Conservation (phyloP, 2,113 vertebrate genomes). For the Ptychochromis oligacanthus region DNA sequence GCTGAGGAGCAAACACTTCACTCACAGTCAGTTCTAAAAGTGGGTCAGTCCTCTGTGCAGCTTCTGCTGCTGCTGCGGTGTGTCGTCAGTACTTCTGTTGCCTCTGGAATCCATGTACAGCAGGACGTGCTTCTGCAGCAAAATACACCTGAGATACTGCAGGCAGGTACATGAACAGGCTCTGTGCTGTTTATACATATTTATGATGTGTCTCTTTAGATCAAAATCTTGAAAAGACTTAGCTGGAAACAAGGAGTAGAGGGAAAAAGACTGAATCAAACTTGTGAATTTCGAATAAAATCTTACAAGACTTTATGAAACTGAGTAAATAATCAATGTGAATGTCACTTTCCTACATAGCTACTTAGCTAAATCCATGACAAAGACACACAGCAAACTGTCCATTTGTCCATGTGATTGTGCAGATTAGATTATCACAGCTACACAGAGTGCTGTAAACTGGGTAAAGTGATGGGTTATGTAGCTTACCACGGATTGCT, state of each 20-base stretch:
- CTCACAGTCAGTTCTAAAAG: conserved; percentile 60
- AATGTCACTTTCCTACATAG: not conserved
- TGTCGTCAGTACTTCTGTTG: conserved; percentile 5
- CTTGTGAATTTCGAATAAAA: not conserved
- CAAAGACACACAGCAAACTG: not conserved
- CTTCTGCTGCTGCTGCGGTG: conserved; percentile 23
- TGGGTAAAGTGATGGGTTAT: too few relatives aligned
- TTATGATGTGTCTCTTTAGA: not conserved
- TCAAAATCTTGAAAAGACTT: not conserved
- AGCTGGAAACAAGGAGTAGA: not conserved
- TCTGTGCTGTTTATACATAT: not conserved
- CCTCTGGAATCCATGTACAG: conserved; percentile 13
- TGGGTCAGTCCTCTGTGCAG: conserved; percentile 73
- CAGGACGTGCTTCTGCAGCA: conserved; percentile 20
- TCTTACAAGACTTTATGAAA: too few relatives aligned
- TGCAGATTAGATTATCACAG: too few relatives aligned
- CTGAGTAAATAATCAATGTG: too few relatives aligned
- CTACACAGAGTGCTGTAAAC: too few relatives aligned
- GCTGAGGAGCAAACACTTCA: conserved; percentile 51
- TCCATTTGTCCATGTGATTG: too few relatives aligned
- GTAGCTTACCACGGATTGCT: too few relatives aligned
- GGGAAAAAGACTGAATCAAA: not conserved
- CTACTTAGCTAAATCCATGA: not conserved
- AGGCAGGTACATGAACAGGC: not conserved
- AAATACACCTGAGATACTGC: conserved; percentile 2